These are phyloP conservation scores for Scyliorhinus canicula DNA, from an alignment of 2,797 vertebrate genomes.

Conservation along the genomic window DNA sequence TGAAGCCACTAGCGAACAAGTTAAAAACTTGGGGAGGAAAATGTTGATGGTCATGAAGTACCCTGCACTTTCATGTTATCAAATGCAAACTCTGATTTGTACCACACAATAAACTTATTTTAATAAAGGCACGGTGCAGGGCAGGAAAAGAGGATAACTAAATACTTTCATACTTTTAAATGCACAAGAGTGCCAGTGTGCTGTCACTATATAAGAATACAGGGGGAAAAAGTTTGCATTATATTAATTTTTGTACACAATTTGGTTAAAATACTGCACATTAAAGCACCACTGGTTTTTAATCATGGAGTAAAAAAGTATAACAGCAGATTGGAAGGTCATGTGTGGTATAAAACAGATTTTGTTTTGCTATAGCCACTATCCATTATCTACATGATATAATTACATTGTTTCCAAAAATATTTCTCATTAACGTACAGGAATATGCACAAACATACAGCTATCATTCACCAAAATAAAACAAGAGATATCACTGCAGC, in stretches of 20 bases:
- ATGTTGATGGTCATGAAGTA: background rate
- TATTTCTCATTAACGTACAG: background rate
- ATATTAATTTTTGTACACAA: background rate
- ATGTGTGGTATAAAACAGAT: constrained; percentile 15
- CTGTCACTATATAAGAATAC: background rate
- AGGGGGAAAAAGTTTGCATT: background rate
- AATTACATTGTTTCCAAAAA: background rate
- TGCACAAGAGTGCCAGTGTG: background rate
- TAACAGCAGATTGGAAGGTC: background rate
- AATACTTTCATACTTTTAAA: background rate
- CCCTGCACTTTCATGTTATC: background rate
- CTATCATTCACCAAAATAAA: background rate
- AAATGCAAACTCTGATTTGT: background rate
- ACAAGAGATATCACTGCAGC: background rate
- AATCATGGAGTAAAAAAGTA: background rate
- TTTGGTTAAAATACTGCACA: background rate
- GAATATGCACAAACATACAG: background rate
- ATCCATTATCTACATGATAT: background rate
- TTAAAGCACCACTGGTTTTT: background rate
- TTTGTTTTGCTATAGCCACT: background rate
- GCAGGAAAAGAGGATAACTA: no score
- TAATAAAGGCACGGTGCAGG: background rate
- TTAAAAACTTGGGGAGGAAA: background rate
- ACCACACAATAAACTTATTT: background rate
- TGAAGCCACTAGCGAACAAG: background rate